A percentile compares a stretch with the other conserved stretches of the same genome.
phyloP scores from a whole-genome alignment of 2,113 vertebrate genomes.

The Zeus faber region DNA sequence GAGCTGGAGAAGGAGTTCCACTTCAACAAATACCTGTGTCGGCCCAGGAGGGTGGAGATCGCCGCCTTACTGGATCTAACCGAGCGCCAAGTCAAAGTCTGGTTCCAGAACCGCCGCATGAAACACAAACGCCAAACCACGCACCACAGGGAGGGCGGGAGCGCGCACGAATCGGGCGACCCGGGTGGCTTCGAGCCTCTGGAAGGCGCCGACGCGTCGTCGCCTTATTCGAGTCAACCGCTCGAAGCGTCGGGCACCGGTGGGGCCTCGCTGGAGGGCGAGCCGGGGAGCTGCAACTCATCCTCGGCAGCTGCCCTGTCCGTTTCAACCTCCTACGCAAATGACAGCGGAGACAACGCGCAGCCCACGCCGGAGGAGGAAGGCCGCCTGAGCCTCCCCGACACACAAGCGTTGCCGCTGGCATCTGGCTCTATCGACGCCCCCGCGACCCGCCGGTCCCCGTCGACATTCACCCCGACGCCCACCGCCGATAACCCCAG shows the following conservation, averaged over 20 bases:
- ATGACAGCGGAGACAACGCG: constrained; percentile 69
- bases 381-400: constrained; percentile 41
- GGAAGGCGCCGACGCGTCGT: constrained; percentile 78
- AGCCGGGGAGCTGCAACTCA: constrained; percentile 56
- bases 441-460: constrained; percentile 42
- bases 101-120: constrained; percentile 98
- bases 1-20: constrained; percentile 99
- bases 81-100: constrained; percentile 96
- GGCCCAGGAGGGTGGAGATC: constrained; percentile 92
- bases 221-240: constrained; percentile 71
- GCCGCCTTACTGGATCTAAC: constrained; percentile 91
- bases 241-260: constrained; percentile 69
- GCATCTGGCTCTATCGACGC: constrained; percentile 44
- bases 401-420: constrained; percentile 38
- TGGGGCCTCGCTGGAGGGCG: constrained; percentile 52
- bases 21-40: constrained; percentile 95
- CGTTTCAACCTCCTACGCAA: constrained; percentile 50
- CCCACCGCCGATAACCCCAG: constrained; percentile 52
- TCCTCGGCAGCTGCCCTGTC: constrained; percentile 38
- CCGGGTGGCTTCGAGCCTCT: constrained; percentile 61
- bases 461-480: constrained; percentile 45
- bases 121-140: constrained; percentile 94
- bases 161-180: constrained; percentile 67
- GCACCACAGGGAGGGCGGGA: constrained; percentile 80
- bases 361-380: constrained; percentile 65